Conservation (phyloP, 2,888 invertebrate genomes). For the Mesochorus sp. region DNA sequence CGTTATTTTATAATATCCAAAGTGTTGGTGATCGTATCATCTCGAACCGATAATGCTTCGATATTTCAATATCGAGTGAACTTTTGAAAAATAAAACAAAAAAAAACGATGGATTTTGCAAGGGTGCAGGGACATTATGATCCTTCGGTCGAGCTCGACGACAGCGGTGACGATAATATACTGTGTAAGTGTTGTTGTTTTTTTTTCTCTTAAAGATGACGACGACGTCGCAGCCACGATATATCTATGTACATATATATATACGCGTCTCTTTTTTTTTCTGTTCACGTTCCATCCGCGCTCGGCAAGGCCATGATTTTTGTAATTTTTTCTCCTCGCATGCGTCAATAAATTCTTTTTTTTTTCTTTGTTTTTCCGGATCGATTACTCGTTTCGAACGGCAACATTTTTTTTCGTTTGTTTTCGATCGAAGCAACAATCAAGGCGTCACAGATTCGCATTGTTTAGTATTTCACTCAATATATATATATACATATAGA, state of each 20-base stretch:
- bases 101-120: slow-evolving; percentile 78
- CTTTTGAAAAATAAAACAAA: no score
- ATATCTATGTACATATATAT: not conserved
- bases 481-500: slow-evolving; percentile 14
- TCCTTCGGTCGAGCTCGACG: slow-evolving; percentile 71
- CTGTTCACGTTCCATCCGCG: not conserved
- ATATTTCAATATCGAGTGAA: slow-evolving; percentile 63
- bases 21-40: no score
- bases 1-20: no score
- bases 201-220: slow-evolving; percentile 13
- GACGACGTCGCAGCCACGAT: slow-evolving; percentile 43
- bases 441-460: slow-evolving; percentile 7
- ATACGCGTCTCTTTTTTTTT: not conserved
- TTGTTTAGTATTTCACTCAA: not conserved
- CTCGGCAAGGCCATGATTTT: slow-evolving; percentile 36
- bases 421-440: slow-evolving; percentile 30
- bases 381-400: no score
- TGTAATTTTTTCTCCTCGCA: not conserved
- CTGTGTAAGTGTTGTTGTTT: slow-evolving; percentile 75
- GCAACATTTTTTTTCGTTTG: no score
- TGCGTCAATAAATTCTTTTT: slow-evolving; percentile 15
- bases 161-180: slow-evolving; percentile 71
- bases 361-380: not conserved
- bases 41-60: slow-evolving; percentile 40
- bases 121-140: slow-evolving; percentile 77